phyloP scores from a whole-genome alignment of 1,140 invertebrate species.

The Dendroctonus ponderosae region DNA sequence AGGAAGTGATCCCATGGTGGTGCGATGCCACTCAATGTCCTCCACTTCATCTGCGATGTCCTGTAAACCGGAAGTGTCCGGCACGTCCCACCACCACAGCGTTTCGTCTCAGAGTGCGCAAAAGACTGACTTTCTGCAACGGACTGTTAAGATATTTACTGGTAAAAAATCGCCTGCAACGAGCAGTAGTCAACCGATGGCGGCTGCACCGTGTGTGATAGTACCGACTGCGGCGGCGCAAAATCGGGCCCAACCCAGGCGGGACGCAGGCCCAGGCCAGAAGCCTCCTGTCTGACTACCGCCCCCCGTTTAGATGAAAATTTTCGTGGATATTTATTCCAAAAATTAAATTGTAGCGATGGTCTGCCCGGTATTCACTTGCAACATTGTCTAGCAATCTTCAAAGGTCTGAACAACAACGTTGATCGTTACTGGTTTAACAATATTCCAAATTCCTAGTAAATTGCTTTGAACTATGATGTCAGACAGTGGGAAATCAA shows the following conservation, averaged over 20 bases:
- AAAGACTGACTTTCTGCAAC: slow-evolving; percentile 53
- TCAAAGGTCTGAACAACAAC: no score
- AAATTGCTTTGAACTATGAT: no score
- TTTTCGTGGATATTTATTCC: slow-evolving; percentile 1
- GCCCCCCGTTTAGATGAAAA: slow-evolving; percentile 34
- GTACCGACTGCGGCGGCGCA: slow-evolving; percentile 39
- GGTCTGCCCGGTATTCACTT: no score
- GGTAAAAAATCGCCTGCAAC: slow-evolving; percentile 43
- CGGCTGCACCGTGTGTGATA: slow-evolving; percentile 45
- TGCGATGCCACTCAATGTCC: slow-evolving; percentile 51
- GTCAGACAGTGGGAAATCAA: no score
- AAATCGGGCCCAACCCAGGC: slow-evolving; percentile 21
- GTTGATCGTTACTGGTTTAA: no score
- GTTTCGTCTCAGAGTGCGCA: slow-evolving; percentile 29
- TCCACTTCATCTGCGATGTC: slow-evolving; percentile 39
- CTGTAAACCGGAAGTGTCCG: slow-evolving; percentile 5
- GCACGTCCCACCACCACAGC: slow-evolving; percentile 30
- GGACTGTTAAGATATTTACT: slow-evolving; percentile 52
- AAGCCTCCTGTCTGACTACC: slow-evolving; percentile 36
- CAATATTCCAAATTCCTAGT: no score
- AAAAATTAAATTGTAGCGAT: no score
- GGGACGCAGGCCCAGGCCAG: slow-evolving; percentile 16
- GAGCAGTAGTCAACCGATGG: slow-evolving; percentile 36
- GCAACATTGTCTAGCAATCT: no score
- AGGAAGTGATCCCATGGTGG: slow-evolving; percentile 41